phyloP scores from a whole-genome alignment of 2,113 vertebrate genomes.

The Phrynosoma platyrhinos region DNA sequence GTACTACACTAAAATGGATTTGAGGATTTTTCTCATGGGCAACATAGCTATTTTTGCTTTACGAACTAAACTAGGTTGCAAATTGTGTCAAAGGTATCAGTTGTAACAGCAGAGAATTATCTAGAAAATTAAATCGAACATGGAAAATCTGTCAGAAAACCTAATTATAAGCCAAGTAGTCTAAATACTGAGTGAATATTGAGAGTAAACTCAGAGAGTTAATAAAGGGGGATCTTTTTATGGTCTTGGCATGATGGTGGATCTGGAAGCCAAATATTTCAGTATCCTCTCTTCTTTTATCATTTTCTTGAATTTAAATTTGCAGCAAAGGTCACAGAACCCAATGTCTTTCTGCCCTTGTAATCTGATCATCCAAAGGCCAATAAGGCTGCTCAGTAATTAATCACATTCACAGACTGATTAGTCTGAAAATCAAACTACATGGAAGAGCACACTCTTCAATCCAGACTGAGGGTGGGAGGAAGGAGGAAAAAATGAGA shows the following conservation, averaged over 20 bases:
- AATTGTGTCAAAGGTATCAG: neutral
- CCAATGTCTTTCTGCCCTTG: neutral
- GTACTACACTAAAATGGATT: neutral
- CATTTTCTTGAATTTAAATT: neutral
- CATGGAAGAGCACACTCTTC: too few species aligned
- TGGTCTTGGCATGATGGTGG: neutral
- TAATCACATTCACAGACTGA: neutral
- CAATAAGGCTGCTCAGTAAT: neutral
- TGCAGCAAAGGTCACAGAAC: neutral
- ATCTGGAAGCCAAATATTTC: too few species aligned
- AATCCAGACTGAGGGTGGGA: neutral
- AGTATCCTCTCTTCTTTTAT: neutral
- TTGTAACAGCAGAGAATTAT: neutral
- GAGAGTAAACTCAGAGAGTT: too few species aligned
- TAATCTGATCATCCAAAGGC: neutral
- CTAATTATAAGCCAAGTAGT: neutral
- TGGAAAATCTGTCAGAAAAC: neutral
- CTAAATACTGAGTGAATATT: too few species aligned
- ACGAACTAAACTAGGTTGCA: neutral
- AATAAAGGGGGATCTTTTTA: too few species aligned
- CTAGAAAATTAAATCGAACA: neutral
- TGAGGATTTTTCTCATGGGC: too few species aligned
- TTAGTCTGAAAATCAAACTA: neutral
- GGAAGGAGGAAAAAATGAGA: too few species aligned
- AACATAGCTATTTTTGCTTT: neutral